Percentiles rank a stretch among this genome's conserved stretches.
Conservation (phyloP, 2,113 vertebrate species). For the Mustela nigripes region DNA sequence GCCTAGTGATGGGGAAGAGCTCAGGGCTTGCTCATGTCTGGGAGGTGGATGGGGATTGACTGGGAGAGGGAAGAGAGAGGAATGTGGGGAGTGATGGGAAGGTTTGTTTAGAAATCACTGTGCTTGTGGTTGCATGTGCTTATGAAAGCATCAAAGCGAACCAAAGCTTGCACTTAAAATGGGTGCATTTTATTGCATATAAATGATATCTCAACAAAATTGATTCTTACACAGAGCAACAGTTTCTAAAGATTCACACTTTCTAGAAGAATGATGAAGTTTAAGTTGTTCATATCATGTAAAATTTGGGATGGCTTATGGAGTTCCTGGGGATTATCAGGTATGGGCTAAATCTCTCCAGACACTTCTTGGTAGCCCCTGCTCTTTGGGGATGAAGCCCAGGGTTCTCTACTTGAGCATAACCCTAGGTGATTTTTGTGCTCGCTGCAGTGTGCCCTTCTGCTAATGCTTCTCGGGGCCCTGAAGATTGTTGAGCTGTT, state of each 20-base stretch:
- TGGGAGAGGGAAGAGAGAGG: background rate
- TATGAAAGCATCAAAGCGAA: background rate
- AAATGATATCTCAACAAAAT: background rate
- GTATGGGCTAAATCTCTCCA: background rate
- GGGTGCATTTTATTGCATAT: background rate
- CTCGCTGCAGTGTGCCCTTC: background rate
- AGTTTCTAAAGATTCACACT: constrained; percentile 15
- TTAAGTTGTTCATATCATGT: background rate
- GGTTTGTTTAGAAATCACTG: background rate
- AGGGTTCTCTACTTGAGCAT: background rate
- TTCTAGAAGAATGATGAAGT: background rate
- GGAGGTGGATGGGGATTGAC: background rate
- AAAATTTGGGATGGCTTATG: background rate
- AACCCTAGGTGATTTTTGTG: background rate
- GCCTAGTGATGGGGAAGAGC: background rate
- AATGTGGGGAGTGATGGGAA: background rate
- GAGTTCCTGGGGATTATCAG: background rate
- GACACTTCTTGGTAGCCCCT: background rate
- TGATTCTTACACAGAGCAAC: background rate
- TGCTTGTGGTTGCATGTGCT: background rate
- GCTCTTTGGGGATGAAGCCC: background rate
- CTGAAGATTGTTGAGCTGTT: background rate
- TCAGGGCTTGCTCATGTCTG: background rate
- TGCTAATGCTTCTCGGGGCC: background rate
- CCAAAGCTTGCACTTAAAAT: background rate